These are phyloP conservation scores for Sesamia nonagrioides DNA, from an alignment of 1,140 invertebrate species.

Conservation along the genomic window DNA sequence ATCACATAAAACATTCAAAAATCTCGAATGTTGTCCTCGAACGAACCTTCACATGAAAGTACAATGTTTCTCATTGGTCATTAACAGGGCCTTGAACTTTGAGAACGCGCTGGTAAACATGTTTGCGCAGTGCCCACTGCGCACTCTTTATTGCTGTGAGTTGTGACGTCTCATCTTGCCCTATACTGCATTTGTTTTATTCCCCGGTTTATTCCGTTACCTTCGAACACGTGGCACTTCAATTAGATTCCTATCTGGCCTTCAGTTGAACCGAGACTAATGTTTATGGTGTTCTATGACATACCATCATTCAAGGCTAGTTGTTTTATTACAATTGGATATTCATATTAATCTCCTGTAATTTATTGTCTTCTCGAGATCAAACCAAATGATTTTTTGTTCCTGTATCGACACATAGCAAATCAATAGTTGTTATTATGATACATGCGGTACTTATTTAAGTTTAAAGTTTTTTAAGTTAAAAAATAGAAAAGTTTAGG, in stretches of 20 bases:
- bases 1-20: slow-evolving; percentile 13
- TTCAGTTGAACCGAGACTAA: slow-evolving; percentile 43
- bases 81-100: slow-evolving; percentile 82
- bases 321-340: slow-evolving; percentile 24
- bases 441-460: slow-evolving; percentile 5
- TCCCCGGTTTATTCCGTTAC: slow-evolving; percentile 60
- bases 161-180: slow-evolving; percentile 71
- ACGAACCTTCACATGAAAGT: slow-evolving; percentile 74
- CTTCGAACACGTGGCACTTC: slow-evolving; percentile 52
- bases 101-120: slow-evolving; percentile 81
- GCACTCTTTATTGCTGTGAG: slow-evolving; percentile 78
- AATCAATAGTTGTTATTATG: not conserved
- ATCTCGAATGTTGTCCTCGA: slow-evolving; percentile 64
- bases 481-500: too few relatives aligned
- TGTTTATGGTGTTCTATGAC: slow-evolving; percentile 43
- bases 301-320: slow-evolving; percentile 38
- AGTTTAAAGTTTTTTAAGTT: too few relatives aligned
- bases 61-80: slow-evolving; percentile 70
- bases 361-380: slow-evolving; percentile 31
- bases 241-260: slow-evolving; percentile 44
- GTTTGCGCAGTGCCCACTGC: slow-evolving; percentile 81
- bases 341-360: slow-evolving; percentile 16
- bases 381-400: not conserved
- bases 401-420: not conserved
- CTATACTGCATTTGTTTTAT: slow-evolving; percentile 57